Evolutionary conservation across 2,797 vertebrate genomes (phyloP), one percentile per base, ranked within the genome.

Genomic region (Pantherophis alleghaniensis): DNA sequence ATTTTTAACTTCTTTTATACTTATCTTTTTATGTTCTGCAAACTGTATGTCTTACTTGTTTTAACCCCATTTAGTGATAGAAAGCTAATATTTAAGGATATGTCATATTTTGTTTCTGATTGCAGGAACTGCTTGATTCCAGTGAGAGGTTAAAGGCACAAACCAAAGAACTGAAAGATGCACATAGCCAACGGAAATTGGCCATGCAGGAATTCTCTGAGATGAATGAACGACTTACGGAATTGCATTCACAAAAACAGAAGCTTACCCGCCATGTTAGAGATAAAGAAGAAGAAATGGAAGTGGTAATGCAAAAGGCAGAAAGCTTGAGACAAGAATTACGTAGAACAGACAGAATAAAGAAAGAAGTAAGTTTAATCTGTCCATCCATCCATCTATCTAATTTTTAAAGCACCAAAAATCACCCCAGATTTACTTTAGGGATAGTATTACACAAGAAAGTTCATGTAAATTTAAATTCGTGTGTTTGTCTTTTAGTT

Each of bases 231-330:
- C 98, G 98, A 87, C 98, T 99, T 94, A 99, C 99, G 59, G 99
- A 99, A 88, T 98, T 99, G 97, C 98, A 98, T 98, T 99, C 98
- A 90, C 98, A 98, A 94, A 99, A 99, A 97, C 99, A 99, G 98
- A 99, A 99, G 94, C 98, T 99, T 95, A 96, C 97, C 95, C 99
- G 99, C 93, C 99, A 99, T 97, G 97, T 99, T 96, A 98, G 99
- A 32, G 99, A 99, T 98, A 99, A 99, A 96, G 99, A 99, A 97
- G 99, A 99, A 97, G 99, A 99, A 97, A 98, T 98, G 96, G 99
- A 99, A 98, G 98, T 98, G 94, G 98, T 98, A 96, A 97, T 97
- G 93, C 99, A 99, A 97, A 99, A 99, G 97, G 96, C 99, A 94
- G 99, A 99, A 98, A 98, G 97, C 96, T 98, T 99, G 94, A 98